Evolutionary conservation across 2,888 invertebrate species (phyloP).

Genomic region (Heliconius ismenius): DNA sequence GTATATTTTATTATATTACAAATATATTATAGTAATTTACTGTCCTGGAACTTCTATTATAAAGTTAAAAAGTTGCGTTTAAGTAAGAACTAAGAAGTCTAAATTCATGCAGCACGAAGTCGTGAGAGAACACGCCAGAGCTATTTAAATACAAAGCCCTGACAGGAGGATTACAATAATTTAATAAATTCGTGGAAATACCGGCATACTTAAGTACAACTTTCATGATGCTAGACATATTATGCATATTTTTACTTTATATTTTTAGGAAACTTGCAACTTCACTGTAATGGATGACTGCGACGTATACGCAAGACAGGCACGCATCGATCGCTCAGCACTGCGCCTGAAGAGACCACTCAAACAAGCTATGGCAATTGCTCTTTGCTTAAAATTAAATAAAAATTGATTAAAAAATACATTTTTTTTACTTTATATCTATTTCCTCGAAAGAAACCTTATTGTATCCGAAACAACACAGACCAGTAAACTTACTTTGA

Average conservation of each 20-base stretch:
- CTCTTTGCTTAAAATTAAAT: slow-evolving; percentile 65
- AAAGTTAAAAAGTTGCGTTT: not conserved
- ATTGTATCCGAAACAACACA: not conserved
- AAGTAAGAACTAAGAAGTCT: slow-evolving; percentile 32
- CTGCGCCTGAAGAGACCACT: slow-evolving; percentile 61
- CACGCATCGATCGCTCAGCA: slow-evolving; percentile 66
- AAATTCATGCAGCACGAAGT: slow-evolving; percentile 38
- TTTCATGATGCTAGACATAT: slow-evolving; percentile 17
- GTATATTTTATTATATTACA: no score
- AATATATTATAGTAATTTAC: no score
- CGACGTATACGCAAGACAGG: slow-evolving; percentile 60
- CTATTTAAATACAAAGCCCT: slow-evolving; percentile 44
- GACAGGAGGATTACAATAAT: slow-evolving; percentile 39
- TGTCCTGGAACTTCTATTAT: not conserved
- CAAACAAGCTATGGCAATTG: slow-evolving; percentile 56
- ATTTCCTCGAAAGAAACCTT: not conserved
- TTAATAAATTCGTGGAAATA: slow-evolving; percentile 47
- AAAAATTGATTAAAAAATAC: slow-evolving; percentile 46
- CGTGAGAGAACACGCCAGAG: slow-evolving; percentile 38
- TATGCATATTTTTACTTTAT: not conserved
- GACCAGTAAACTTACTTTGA: not conserved
- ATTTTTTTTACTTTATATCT: slow-evolving; percentile 7
- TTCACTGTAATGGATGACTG: slow-evolving; percentile 72
- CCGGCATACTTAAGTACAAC: slow-evolving; percentile 42
- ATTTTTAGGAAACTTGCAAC: slow-evolving; percentile 73